Evolutionary conservation across 2,888 invertebrate species (phyloP), one percentile per base, ranked within the genome.

Genomic region (Spisula solida): DNA sequence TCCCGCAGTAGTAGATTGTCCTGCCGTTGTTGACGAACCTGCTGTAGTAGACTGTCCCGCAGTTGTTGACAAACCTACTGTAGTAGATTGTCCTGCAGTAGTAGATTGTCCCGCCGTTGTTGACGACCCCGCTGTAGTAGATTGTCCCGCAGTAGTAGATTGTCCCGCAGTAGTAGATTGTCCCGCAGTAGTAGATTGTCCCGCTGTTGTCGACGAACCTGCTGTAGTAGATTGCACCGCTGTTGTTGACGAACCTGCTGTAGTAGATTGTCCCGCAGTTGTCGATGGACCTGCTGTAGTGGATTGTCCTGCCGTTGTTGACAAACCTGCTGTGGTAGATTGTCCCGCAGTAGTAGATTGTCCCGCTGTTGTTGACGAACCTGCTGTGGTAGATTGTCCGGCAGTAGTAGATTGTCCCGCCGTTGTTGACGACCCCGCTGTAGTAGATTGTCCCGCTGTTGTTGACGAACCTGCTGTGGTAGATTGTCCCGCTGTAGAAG

Each of bases 401-500:
- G 56, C 56, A n/a, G 18, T 75, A 2, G 75, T 75, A 25, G 29
- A 34, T 10, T 75, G 75, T 10, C 75, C 75, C 6, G 75, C 29
- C 5, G 31, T 75, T 16, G 75, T 31, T 48, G 81, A 48, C 14
- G 41, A 25, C 48, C 81, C 51, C 4, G 81, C 81, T 25, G 81
- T n/a, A 6, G 56, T 56, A 12, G 56, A 56, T 16, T 56, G 56
- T 4, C 56, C 56, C 10, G n/a, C 56, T 20, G 56, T 56, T 56
- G 56, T 51, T 29, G 80, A 34, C 20, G 14, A 16, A 80, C 80
- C 41, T 16, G 80, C 34, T 20, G 80, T 80, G 25, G 80, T 80
- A 8, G 80, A 80, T 34, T 82, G 82, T 0, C 55, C 56, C 1
- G 60, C n/a, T 82, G 82, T 82, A n/a, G 82, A 31, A 51, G 82